Conservation (phyloP, 2,888 invertebrate species). For the Drosophila anceps region DNA sequence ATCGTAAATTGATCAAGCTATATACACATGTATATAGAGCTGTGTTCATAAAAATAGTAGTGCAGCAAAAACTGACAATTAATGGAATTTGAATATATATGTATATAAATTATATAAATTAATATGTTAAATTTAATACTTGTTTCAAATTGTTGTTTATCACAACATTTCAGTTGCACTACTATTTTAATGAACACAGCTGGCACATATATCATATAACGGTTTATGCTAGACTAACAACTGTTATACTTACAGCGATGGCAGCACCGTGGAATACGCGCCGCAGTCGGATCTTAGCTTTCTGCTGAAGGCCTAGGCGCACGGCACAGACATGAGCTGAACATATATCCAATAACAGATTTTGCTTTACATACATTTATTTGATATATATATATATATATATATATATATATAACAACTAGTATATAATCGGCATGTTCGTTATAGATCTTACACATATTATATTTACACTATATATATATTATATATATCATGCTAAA, state of each 20-base stretch:
- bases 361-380: slow-evolving; percentile 7
- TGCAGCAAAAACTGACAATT: too few relatives aligned
- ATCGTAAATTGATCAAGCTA: background rate
- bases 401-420: slow-evolving; percentile 31
- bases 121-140: background rate
- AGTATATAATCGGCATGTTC: slow-evolving; percentile 37
- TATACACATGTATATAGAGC: background rate
- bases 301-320: slow-evolving; percentile 75
- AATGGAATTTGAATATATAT: too few relatives aligned
- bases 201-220: background rate
- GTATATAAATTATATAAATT: background rate
- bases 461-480: slow-evolving; percentile 26
- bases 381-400: slow-evolving; percentile 28
- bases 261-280: slow-evolving; percentile 86
- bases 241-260: slow-evolving; percentile 86
- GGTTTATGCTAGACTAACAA: background rate
- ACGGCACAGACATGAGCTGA: background rate
- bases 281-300: slow-evolving; percentile 88
- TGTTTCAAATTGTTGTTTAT: too few relatives aligned
- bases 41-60: too few relatives aligned
- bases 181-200: too few relatives aligned
- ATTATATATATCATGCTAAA: slow-evolving; percentile 16
- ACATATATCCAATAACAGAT: background rate
- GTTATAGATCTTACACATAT: slow-evolving; percentile 10
- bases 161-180: too few relatives aligned